phyloP scores from a whole-genome alignment of 2,888 invertebrate genomes.

The Stomorhina lunata region DNA sequence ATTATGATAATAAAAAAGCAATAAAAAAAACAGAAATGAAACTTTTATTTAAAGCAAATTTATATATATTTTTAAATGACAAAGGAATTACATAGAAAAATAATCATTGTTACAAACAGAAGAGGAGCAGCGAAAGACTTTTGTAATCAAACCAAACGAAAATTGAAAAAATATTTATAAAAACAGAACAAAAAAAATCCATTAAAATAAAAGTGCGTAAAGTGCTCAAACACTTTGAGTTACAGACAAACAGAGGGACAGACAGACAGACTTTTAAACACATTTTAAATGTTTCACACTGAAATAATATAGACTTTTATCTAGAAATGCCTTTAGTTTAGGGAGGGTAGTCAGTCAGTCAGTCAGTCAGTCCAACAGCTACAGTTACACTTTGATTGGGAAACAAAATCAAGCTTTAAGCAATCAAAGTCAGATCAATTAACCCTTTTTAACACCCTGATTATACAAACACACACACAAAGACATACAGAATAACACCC shows the following conservation, averaged over 20 bases:
- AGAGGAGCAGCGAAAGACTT: neutral
- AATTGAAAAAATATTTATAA: neutral
- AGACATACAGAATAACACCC: neutral
- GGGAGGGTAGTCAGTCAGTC: neutral
- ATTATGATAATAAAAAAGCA: slow-evolving; percentile 18
- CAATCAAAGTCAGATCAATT: slow-evolving; percentile 66
- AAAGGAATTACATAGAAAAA: neutral
- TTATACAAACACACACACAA: neutral
- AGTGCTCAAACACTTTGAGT: slow-evolving; percentile 1
- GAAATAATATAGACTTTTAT: neutral
- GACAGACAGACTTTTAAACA: neutral
- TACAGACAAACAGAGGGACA: neutral
- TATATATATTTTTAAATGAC: neutral
- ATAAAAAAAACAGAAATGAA: slow-evolving; percentile 1
- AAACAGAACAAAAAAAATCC: slow-evolving; percentile 8
- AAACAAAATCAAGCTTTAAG: slow-evolving; percentile 42
- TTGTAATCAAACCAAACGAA: neutral
- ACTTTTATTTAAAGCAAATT: neutral
- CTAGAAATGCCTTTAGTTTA: neutral
- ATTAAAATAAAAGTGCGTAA: slow-evolving; percentile 41
- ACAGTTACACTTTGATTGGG: slow-evolving; percentile 6
- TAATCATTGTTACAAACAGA: neutral
- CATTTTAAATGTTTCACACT: neutral
- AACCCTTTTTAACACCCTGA: slow-evolving; percentile 65
- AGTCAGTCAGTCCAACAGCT: neutral